These are phyloP conservation scores for Hartigia nigra DNA, from an alignment of 2,888 invertebrate genomes.

Conservation along the genomic window DNA sequence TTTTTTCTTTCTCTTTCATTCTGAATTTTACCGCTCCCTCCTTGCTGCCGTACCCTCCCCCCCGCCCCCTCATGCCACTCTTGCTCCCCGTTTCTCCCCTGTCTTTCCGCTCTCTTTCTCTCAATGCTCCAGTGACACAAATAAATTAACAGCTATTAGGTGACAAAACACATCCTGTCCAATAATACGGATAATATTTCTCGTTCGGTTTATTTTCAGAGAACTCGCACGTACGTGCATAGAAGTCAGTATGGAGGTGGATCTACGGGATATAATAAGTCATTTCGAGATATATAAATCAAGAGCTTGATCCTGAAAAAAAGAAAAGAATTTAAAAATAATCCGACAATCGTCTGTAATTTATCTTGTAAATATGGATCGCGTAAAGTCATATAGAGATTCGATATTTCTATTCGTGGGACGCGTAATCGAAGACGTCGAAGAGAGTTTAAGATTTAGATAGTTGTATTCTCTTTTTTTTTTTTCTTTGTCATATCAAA, in stretches of 20 bases:
- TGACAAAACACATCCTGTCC: constrained; percentile 19
- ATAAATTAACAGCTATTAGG: constrained; percentile 19
- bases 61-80: neutral
- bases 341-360: neutral
- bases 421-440: neutral
- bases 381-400: neutral
- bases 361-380: neutral
- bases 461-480: no score
- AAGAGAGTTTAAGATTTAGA: no score
- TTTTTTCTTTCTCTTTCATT: neutral
- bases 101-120: neutral
- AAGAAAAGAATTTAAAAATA: neutral
- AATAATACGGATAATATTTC: constrained; percentile 9
- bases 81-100: neutral
- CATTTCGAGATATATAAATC: neutral
- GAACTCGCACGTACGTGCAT: neutral
- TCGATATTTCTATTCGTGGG: neutral
- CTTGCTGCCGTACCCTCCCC: no score
- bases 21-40: neutral
- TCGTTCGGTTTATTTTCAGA: constrained; percentile 5
- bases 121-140: neutral
- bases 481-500: neutral
- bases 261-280: neutral
- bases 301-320: neutral
- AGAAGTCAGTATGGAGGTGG: neutral